Conservation (phyloP, 1,140 invertebrate species). For the Prorops nasuta region DNA sequence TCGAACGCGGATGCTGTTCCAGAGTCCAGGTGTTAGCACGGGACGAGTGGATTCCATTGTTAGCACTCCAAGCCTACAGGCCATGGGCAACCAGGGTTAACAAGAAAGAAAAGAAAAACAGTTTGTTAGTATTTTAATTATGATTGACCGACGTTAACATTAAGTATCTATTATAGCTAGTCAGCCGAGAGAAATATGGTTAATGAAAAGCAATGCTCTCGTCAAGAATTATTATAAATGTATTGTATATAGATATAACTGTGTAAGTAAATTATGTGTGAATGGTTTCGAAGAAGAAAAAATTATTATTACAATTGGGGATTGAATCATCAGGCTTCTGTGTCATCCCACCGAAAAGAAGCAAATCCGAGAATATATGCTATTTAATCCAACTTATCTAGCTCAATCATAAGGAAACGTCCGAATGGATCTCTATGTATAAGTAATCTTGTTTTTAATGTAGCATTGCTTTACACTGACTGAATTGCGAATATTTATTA, state of each 20-base stretch:
- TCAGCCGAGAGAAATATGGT: constrained; percentile 47
- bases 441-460: no score
- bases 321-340: no score
- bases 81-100: constrained; percentile 62
- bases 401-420: no score
- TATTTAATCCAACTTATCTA: no score
- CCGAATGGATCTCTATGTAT: no score
- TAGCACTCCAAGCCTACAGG: constrained; percentile 71
- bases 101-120: constrained; percentile 65
- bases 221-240: constrained; percentile 1
- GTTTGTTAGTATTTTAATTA: constrained; percentile 62
- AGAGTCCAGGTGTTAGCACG: constrained; percentile 59
- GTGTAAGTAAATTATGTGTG: not conserved
- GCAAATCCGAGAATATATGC: no score
- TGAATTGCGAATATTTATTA: constrained; percentile 42
- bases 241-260: not conserved
- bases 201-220: constrained; percentile 49
- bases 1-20: constrained; percentile 55
- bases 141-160: constrained; percentile 46
- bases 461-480: constrained; percentile 40
- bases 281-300: no score
- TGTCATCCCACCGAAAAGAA: no score
- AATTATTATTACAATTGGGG: no score
- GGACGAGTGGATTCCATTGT: constrained; percentile 60
- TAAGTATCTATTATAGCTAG: constrained; percentile 38